These are phyloP conservation scores for Rhynchotus rufescens DNA, from an alignment of 2,797 vertebrate species.

Conservation along the genomic window DNA sequence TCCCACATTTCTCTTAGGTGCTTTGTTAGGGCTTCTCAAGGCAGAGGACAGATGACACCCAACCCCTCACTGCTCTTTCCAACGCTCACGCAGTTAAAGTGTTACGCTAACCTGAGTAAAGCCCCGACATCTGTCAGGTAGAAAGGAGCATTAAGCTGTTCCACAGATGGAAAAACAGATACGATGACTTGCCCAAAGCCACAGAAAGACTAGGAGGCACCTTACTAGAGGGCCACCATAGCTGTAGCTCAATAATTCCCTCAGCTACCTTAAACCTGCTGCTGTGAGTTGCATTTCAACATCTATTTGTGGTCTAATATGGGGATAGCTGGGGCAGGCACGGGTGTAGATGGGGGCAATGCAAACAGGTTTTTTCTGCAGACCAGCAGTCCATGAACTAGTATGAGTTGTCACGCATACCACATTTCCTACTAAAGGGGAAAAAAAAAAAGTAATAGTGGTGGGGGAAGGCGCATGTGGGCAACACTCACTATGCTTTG, in stretches of 20 bases:
- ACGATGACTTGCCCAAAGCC: constrained; percentile 48
- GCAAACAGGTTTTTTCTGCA: neutral
- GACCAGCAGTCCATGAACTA: neutral
- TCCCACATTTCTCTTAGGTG: neutral
- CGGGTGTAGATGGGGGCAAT: neutral
- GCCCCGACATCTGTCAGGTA: constrained; percentile 12
- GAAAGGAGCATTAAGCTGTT: constrained; percentile 55
- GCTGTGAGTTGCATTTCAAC: neutral
- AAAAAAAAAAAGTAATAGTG: accelerated
- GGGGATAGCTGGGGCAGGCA: neutral
- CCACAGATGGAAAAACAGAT: constrained; percentile 38
- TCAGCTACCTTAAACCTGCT: neutral
- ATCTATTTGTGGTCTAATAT: neutral
- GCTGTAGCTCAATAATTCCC: neutral
- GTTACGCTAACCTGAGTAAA: constrained; percentile 16
- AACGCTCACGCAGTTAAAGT: constrained; percentile 1
- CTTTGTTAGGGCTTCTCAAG: neutral
- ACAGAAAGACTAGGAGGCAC: neutral
- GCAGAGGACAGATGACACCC: neutral
- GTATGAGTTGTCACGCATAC: accelerated
- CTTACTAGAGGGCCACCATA: neutral
- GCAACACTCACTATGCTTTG: neutral
- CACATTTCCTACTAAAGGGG: neutral
- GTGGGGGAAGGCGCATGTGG: neutral
- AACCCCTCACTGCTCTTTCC: neutral